Conservation (phyloP, 2,113 vertebrate genomes). For the Gorilla gorilla region DNA sequence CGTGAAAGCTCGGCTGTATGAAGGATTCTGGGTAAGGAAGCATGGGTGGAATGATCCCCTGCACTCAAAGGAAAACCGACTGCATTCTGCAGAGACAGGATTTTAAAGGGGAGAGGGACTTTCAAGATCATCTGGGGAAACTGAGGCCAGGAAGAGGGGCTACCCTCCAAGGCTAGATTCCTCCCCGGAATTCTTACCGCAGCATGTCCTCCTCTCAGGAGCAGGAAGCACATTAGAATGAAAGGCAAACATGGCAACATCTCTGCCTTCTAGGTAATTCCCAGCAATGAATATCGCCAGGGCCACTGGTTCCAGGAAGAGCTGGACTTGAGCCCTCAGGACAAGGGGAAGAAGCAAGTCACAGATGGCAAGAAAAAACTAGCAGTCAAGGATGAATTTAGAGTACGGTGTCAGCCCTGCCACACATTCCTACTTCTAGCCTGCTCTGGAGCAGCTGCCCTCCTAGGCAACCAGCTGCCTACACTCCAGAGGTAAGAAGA, state of each 20-base stretch:
- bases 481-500: background rate
- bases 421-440: background rate
- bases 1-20: background rate
- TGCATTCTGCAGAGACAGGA: background rate
- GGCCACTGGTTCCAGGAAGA: background rate
- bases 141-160: background rate
- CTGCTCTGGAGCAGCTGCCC: background rate
- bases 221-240: background rate
- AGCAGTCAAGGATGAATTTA: background rate
- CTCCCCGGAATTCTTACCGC: background rate
- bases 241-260: background rate
- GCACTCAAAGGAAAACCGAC: background rate
- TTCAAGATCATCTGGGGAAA: background rate
- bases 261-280: background rate
- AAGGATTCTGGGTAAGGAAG: background rate
- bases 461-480: background rate
- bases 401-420: background rate
- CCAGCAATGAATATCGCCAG: background rate
- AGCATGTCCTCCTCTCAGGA: background rate
- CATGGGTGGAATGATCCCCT: accelerated
- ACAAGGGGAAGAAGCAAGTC: background rate
- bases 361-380: background rate
- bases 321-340: background rate
- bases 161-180: background rate
- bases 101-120: background rate